Evolutionary conservation across 2,888 invertebrate genomes (phyloP), one percentile per base, ranked within the genome.

Genomic region (Drosophila anomalata): DNA sequence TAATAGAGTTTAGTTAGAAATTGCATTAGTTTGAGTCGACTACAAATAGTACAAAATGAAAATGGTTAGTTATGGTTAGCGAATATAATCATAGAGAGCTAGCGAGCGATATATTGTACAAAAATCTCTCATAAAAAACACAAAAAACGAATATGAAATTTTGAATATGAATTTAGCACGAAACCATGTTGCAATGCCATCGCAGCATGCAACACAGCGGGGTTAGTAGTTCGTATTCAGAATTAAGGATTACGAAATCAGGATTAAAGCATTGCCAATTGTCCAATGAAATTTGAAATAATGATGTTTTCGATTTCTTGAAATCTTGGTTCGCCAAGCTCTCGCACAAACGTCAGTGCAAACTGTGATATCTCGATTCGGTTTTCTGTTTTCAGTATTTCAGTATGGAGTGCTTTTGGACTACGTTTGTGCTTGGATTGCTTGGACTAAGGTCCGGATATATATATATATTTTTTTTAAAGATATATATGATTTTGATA

Each of bases 1-100:
- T 91, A 89, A 90, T 90, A 90, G 86, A 77, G 66, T 87, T 91
- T 91, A 90, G 90, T 88, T 87, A 76, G 75, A 86, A 80, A 69
- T 81, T 84, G 81, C 75, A 85, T 87, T 82, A 86, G 80, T 75
- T 42, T 80, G 79, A 68, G 60, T 57, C 75, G 63, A 87, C 81
- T 81, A 81, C 81, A 76, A 60, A 62, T 67, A 81, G 82, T 74
- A 84, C 67, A 54, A 84, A 87, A 74, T 76, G 67, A 87, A 72
- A 69, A 52, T 41, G 20, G n/a, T 71, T 50, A 72, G 42, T 47
- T 53, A 71, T 71, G 60, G 12, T 33, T 12, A 36, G 69, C 42
- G 36, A 14, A 57, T 29, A 67, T 54, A 61, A 39, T 12, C 22
- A 24, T 29, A 72, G 54, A 71, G 50, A 70, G 61, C 54, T 68